phyloP scores from a whole-genome alignment of 2,797 vertebrate genomes.

The Apogon hyalosoma region DNA sequence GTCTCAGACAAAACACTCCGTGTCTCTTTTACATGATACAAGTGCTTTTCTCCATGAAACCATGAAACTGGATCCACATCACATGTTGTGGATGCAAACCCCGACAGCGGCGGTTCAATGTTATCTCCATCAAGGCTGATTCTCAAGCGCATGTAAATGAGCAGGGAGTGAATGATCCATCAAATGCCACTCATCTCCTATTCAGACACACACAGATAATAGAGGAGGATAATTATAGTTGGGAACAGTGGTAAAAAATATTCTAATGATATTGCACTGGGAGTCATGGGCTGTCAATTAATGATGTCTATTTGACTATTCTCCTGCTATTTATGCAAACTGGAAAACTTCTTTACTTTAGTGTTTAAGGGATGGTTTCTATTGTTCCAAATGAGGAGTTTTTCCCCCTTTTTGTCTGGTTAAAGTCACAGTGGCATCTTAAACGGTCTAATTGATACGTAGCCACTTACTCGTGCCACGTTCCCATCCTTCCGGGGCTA shows the following conservation, averaged over 20 bases:
- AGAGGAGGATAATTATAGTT: conserved; percentile 74
- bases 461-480: conserved; percentile 65
- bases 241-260: conserved; percentile 69
- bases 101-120: conserved; percentile 45
- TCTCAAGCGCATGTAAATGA: conserved; percentile 76
- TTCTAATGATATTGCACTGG: conserved; percentile 73
- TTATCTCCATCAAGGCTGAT: conserved; percentile 62
- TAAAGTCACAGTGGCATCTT: conserved; percentile 64
- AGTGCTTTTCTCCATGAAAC: conserved; percentile 36
- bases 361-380: conserved; percentile 53
- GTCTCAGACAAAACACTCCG: conserved; percentile 12
- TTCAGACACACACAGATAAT: conserved; percentile 77
- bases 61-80: conserved; percentile 45
- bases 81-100: conserved; percentile 35
- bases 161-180: conserved; percentile 73
- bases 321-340: conserved; percentile 69
- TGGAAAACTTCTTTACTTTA: conserved; percentile 51
- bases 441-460: conserved; percentile 74
- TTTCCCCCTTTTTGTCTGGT: conserved; percentile 42
- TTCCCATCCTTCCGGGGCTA: conserved; percentile 29
- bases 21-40: conserved; percentile 26
- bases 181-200: conserved; percentile 77
- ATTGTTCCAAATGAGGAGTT: conserved; percentile 53
- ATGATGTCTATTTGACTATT: conserved; percentile 68
- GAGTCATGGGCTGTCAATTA: conserved; percentile 75